Conservation (phyloP, 2,113 vertebrate species). For the Syngnathus typhle region DNA sequence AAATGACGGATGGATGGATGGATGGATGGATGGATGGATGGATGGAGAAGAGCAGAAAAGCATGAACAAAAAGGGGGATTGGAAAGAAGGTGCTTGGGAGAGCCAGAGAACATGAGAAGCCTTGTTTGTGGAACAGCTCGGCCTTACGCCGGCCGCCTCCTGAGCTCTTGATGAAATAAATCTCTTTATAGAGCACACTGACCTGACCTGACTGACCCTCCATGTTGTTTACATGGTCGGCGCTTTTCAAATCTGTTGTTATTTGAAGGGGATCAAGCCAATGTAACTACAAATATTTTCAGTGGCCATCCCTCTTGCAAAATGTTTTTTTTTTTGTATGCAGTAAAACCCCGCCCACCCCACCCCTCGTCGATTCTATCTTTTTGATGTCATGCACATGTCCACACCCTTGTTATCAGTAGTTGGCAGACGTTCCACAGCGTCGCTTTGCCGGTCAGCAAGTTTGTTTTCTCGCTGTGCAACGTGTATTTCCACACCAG, state of each 20-base stretch:
- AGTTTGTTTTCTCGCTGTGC: background rate
- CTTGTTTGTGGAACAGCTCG: constrained; percentile 27
- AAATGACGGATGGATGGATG: constrained; percentile 24
- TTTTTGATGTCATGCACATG: constrained; percentile 2
- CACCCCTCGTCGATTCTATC: background rate
- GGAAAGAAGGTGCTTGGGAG: background rate
- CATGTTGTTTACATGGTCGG: constrained; percentile 14
- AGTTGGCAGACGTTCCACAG: constrained; percentile 36
- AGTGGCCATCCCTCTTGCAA: background rate
- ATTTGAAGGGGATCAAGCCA: background rate
- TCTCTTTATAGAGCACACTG: constrained; percentile 25
- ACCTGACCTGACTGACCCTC: background rate
- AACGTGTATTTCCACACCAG: background rate
- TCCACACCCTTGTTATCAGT: constrained; percentile 61
- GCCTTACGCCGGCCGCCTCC: background rate
- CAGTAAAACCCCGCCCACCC: background rate
- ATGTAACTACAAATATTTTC: no score
- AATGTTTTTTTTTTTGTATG: no score
- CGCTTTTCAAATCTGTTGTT: background rate
- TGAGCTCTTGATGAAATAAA: constrained; percentile 5
- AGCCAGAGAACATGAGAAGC: constrained; percentile 17
- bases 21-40: no score
- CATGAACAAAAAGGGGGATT: constrained; percentile 19
- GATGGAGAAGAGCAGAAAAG: constrained; percentile 9
- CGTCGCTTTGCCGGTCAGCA: background rate